Conservation (phyloP, 2,797 vertebrate genomes). For the Propithecus perrieri region DNA sequence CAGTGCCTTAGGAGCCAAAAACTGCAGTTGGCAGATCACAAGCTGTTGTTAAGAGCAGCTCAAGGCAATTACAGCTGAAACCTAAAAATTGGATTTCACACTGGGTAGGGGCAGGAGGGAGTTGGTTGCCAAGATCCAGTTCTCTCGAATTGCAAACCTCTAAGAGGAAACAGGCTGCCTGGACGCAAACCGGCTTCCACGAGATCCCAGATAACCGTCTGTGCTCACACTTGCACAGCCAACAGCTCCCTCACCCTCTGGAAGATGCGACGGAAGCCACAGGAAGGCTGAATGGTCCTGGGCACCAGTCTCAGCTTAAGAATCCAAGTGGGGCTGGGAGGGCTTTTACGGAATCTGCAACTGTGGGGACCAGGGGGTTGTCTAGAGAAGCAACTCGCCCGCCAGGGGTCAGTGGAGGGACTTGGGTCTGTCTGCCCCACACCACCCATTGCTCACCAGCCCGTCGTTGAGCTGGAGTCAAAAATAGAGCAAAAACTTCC, state of each 20-base stretch:
- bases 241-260: neutral
- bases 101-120: neutral
- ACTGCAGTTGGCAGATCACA: slow-evolving; percentile 9
- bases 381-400: neutral
- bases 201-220: neutral
- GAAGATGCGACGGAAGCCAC: neutral
- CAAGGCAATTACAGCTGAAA: slow-evolving; percentile 50
- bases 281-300: neutral
- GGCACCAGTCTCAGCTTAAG: neutral
- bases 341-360: neutral
- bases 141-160: slow-evolving; percentile 41
- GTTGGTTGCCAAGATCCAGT: neutral
- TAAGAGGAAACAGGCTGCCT: neutral
- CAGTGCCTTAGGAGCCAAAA: slow-evolving; percentile 3
- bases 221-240: accelerated
- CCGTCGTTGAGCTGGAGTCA: neutral
- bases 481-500: neutral
- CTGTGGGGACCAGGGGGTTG: neutral
- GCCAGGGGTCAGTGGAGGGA: too few relatives aligned
- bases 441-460: too few relatives aligned
- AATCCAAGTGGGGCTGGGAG: neutral
- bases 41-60: slow-evolving; percentile 28
- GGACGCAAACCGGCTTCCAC: neutral
- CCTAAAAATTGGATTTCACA: slow-evolving; percentile 46
- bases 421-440: neutral